phyloP scores from a whole-genome alignment of 2,888 invertebrate genomes.

The Plutella xylostella region DNA sequence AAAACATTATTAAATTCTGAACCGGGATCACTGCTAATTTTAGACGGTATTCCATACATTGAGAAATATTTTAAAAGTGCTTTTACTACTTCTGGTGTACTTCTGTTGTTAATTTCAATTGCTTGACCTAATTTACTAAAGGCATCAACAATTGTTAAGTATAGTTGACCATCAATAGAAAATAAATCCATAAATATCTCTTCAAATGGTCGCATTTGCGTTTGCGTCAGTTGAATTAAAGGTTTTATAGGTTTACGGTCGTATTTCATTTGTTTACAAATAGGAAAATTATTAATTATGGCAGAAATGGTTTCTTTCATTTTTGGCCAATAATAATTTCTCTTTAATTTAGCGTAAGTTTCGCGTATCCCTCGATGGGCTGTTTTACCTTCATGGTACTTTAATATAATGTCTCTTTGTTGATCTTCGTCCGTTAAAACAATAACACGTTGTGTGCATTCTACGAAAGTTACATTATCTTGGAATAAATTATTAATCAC shows the following conservation, averaged over 20 bases:
- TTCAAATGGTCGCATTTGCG: slow-evolving; percentile 10
- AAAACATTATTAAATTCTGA: slow-evolving; percentile 24
- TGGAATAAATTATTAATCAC: slow-evolving; percentile 10
- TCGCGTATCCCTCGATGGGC: slow-evolving; percentile 19
- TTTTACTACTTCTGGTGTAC: slow-evolving; percentile 21
- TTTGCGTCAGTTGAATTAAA: slow-evolving; percentile 20
- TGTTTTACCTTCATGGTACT: slow-evolving; percentile 18
- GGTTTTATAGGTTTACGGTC: slow-evolving; percentile 21
- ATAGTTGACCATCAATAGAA: slow-evolving; percentile 9
- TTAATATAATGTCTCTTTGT: slow-evolving; percentile 14
- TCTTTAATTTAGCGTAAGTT: slow-evolving; percentile 8
- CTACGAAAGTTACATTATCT: slow-evolving; percentile 12
- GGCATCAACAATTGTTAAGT: slow-evolving; percentile 19
- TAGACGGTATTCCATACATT: slow-evolving; percentile 18
- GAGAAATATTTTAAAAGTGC: slow-evolving; percentile 23
- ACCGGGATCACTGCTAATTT: slow-evolving; percentile 21
- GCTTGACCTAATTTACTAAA: slow-evolving; percentile 26
- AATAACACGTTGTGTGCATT: slow-evolving; percentile 16
- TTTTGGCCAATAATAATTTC: slow-evolving; percentile 12
- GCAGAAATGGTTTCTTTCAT: slow-evolving; percentile 14
- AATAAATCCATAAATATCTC: slow-evolving; percentile 6
- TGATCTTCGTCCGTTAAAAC: slow-evolving; percentile 10
- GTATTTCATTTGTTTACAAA: slow-evolving; percentile 19
- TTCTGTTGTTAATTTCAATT: slow-evolving; percentile 17
- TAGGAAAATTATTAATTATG: slow-evolving; percentile 20